Conservation (phyloP, 1,140 invertebrate species). For the Musca vetustissima region DNA sequence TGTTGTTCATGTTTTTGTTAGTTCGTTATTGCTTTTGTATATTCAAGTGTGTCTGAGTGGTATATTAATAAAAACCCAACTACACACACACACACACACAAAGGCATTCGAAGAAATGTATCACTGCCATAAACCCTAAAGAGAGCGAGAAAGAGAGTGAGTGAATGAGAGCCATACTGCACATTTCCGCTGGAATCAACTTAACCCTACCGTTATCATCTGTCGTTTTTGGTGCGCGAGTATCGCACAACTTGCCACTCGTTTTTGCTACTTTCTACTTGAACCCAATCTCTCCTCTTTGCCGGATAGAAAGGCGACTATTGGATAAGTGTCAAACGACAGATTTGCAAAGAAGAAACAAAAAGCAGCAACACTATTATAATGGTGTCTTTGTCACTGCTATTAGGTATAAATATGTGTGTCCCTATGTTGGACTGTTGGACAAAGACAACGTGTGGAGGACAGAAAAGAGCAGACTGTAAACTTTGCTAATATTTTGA, state of each 20-base stretch:
- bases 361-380: not conserved
- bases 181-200: not conserved
- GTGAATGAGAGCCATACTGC: not conserved
- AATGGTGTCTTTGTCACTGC: not conserved
- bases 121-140: not conserved
- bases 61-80: not conserved
- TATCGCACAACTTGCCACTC: not conserved
- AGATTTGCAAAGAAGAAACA: not conserved
- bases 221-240: too few species aligned
- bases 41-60: slow-evolving; percentile 21
- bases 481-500: slow-evolving; percentile 22
- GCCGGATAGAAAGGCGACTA: not conserved
- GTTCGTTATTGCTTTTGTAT: slow-evolving; percentile 9
- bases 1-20: slow-evolving; percentile 6
- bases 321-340: slow-evolving; percentile 6
- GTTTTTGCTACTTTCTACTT: too few species aligned
- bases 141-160: not conserved
- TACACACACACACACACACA: not conserved
- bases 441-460: too few species aligned
- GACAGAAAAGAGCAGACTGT: not conserved
- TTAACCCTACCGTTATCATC: not conserved
- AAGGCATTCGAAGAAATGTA: too few species aligned
- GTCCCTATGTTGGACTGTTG: not conserved
- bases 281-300: too few species aligned
- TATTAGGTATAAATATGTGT: not conserved